Conservation (phyloP, 2,113 vertebrate species). For the Vombatus ursinus region DNA sequence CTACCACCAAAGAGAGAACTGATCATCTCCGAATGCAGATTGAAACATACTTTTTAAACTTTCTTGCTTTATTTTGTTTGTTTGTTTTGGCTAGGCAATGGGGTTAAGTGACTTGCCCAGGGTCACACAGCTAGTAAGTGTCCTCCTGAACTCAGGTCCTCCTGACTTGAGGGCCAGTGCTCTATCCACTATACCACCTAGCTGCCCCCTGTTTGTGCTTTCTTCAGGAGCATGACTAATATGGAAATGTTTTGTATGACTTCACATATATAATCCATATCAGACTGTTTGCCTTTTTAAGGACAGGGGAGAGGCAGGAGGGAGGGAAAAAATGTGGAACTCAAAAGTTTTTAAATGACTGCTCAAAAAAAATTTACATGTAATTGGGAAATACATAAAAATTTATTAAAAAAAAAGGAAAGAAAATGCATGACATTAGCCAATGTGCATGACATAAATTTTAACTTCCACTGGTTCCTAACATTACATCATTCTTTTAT, state of each 20-base stretch:
- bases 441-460: constrained; percentile 11
- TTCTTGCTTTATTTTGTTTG: neutral
- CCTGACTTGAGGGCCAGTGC: too few species aligned
- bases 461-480: constrained; percentile 47
- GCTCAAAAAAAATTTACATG: neutral
- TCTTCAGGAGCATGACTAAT: neutral
- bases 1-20: too few species aligned
- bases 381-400: neutral
- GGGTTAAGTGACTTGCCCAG: too few species aligned
- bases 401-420: constrained; percentile 40
- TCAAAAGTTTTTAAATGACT: neutral
- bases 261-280: neutral
- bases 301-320: neutral
- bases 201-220: neutral
- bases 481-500: constrained; percentile 24
- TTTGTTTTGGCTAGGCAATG: too few species aligned
- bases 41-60: neutral
- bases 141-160: too few species aligned
- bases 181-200: too few species aligned
- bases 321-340: neutral
- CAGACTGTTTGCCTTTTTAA: neutral
- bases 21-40: neutral
- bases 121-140: too few species aligned
- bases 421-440: constrained; percentile 46
- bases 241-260: neutral